phyloP scores from a whole-genome alignment of 1,140 invertebrate species.

The Nephila pilipes region DNA sequence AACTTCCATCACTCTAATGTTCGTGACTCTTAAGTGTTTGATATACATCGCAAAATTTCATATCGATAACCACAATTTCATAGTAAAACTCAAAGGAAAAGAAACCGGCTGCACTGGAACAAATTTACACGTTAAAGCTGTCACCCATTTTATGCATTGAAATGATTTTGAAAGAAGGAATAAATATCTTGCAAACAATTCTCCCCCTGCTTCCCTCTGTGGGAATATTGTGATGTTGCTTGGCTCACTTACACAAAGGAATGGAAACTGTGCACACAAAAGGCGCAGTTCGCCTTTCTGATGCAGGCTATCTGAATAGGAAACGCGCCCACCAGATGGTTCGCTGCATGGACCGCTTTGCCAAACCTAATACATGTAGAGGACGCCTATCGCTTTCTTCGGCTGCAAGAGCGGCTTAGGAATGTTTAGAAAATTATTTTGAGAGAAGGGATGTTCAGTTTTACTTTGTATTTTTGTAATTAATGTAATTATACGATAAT shows the following conservation, averaged over 20 bases:
- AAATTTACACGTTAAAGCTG: constrained; percentile 65
- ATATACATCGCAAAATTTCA: neutral
- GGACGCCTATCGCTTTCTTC: constrained; percentile 11
- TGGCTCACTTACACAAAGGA: constrained; percentile 45
- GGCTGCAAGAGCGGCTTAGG: no score
- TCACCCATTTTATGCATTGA: constrained; percentile 38
- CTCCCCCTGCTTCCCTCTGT: neutral
- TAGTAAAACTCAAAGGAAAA: constrained; percentile 4
- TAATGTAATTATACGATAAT: no score
- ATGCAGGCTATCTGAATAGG: neutral
- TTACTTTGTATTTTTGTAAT: no score
- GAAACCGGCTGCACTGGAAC: constrained; percentile 11
- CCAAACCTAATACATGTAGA: no score
- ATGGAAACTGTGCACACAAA: constrained; percentile 57
- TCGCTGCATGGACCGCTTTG: neutral
- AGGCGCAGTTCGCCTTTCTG: constrained; percentile 50
- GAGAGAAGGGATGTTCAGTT: no score
- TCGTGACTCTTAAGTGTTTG: neutral
- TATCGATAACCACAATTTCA: constrained; percentile 42
- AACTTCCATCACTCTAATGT: neutral
- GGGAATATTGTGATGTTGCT: constrained; percentile 46
- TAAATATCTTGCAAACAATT: constrained; percentile 47
- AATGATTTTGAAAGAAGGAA: constrained; percentile 41
- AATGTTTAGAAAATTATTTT: no score
- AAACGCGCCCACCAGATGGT: constrained; percentile 73